Percentiles rank a stretch among this genome's conserved stretches.
phyloP scores from a whole-genome alignment of 1,140 invertebrate species.

The Heliconius eleuchia region DNA sequence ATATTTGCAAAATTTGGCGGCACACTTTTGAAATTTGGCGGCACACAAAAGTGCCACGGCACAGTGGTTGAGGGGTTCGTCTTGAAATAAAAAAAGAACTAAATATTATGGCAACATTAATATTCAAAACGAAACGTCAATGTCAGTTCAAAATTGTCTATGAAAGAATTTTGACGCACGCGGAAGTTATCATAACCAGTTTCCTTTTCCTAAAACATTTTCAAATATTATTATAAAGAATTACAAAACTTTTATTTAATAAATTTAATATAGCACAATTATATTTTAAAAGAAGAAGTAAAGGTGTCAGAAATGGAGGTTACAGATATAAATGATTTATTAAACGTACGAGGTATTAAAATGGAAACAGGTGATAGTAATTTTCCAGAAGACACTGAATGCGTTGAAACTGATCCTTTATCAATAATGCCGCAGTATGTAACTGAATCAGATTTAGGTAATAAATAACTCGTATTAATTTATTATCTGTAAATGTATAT shows the following conservation, averaged over 20 bases:
- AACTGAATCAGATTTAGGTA: constrained; percentile 73
- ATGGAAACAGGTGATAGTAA: constrained; percentile 66
- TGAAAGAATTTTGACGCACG: constrained; percentile 59
- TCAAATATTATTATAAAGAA: constrained; percentile 5
- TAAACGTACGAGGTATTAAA: constrained; percentile 69
- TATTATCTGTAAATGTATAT: background rate
- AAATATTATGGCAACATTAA: constrained; percentile 12
- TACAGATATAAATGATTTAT: constrained; percentile 64
- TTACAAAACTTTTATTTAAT: background rate
- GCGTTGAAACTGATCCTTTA: constrained; percentile 60
- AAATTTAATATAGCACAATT: constrained; percentile 56
- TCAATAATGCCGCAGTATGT: constrained; percentile 75
- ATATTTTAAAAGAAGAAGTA: background rate
- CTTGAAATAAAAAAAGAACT: too few relatives aligned
- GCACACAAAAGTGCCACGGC: too few relatives aligned
- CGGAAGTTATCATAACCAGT: constrained; percentile 69
- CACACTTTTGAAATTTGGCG: too few relatives aligned
- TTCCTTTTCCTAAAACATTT: constrained; percentile 69
- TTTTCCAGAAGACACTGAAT: constrained; percentile 52
- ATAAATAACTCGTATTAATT: constrained; percentile 21
- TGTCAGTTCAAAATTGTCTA: constrained; percentile 27
- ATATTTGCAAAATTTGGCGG: too few relatives aligned
- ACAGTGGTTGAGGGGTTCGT: too few relatives aligned
- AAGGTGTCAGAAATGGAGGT: constrained; percentile 58
- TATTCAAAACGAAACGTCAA: constrained; percentile 17